Evolutionary conservation across 2,113 vertebrate species (phyloP).

Genomic region (Hydrolagus affinis): DNA sequence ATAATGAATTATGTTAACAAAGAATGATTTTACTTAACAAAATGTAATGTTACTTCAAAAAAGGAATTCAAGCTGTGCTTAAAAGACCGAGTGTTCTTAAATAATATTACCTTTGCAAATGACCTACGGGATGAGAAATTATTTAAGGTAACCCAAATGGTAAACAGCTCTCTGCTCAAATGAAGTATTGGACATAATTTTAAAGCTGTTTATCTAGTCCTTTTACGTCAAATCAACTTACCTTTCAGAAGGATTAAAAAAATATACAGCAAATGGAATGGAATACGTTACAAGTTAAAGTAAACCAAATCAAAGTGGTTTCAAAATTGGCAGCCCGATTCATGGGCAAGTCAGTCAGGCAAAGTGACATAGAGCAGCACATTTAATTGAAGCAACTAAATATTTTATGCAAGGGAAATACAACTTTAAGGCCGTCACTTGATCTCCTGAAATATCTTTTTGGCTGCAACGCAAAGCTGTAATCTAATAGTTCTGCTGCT

Average conservation of each 20-base stretch:
- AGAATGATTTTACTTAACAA: constrained; percentile 28
- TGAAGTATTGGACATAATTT: not conserved
- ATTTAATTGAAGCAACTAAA: not conserved
- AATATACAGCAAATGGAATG: not conserved
- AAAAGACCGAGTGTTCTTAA: constrained; percentile 1
- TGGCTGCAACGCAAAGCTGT: constrained; percentile 8
- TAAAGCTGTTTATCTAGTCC: too few relatives aligned
- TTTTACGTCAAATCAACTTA: not conserved
- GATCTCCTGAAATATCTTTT: not conserved
- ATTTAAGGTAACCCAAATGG: not conserved
- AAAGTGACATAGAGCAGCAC: not conserved
- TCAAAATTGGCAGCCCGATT: not conserved
- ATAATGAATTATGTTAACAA: constrained; percentile 28
- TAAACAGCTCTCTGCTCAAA: not conserved
- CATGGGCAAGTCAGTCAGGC: not conserved
- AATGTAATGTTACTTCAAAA: constrained; percentile 18
- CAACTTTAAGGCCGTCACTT: not conserved
- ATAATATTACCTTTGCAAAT: constrained; percentile 4
- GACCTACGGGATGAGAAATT: not conserved
- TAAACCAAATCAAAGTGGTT: not conserved
- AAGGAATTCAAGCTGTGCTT: constrained; percentile 15
- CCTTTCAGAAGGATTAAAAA: not conserved
- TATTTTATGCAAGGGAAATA: not conserved
- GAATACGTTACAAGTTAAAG: not conserved
- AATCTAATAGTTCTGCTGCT: constrained; percentile 27